Evolutionary conservation across 1,140 invertebrate species (phyloP).

Genomic region (Zaprionus camerounensis): DNA sequence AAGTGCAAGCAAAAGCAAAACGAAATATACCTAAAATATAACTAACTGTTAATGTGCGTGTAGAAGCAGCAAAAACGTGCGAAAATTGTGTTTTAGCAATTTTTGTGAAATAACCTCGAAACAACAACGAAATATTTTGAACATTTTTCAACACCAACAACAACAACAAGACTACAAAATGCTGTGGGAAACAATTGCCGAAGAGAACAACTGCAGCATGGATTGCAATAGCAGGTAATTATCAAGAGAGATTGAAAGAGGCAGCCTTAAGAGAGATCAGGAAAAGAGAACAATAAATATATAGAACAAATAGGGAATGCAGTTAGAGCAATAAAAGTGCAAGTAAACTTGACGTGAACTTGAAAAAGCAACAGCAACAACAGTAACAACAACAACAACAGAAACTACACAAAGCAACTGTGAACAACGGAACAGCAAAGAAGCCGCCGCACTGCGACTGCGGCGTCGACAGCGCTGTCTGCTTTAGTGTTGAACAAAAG

Average conservation of each 20-base stretch:
- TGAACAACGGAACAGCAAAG: conserved; percentile 44
- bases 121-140: conserved; percentile 31
- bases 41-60: conserved; percentile 68
- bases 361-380: conserved; percentile 28
- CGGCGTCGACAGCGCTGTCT: conserved; percentile 38
- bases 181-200: conserved; percentile 79
- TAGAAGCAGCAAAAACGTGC: conserved; percentile 40
- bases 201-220: conserved; percentile 77
- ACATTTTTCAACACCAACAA: conserved; percentile 7
- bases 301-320: conserved; percentile 21
- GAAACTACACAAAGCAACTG: conserved; percentile 39
- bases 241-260: conserved; percentile 21
- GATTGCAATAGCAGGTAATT: conserved; percentile 83
- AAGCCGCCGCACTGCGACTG: conserved; percentile 15
- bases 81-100: conserved; percentile 83
- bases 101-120: conserved; percentile 47
- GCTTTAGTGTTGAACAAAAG: conserved; percentile 71
- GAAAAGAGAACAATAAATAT: not conserved
- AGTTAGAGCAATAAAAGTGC: conserved; percentile 59
- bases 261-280: not conserved
- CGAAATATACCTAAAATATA: conserved; percentile 47
- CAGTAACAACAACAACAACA: conserved; percentile 21
- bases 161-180: conserved; percentile 61
- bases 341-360: conserved; percentile 42
- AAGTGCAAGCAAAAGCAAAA: conserved; percentile 51